A percentile compares a stretch with the other conserved stretches of the same genome.
Evolutionary conservation across 2,888 invertebrate species (phyloP).

Genomic region (Apomyelois bistriatella): DNA sequence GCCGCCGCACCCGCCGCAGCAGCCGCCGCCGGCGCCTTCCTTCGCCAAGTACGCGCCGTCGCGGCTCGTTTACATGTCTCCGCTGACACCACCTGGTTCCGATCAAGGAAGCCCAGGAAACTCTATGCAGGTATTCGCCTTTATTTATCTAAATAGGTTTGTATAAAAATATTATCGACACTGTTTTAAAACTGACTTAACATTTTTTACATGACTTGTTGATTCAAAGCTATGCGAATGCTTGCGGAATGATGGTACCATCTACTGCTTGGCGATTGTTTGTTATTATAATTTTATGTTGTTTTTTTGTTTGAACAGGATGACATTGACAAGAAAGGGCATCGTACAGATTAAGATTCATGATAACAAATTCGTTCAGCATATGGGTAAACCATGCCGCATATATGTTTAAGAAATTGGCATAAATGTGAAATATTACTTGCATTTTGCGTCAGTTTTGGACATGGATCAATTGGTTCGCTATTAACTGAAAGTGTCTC

Average conservation of each 20-base stretch:
- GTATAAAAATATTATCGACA: not conserved
- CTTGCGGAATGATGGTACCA: conserved; percentile 63
- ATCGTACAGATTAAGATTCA: conserved; percentile 26
- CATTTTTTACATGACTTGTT: not conserved
- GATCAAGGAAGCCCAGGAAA: conserved; percentile 92
- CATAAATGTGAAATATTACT: not conserved
- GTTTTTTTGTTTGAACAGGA: conserved; percentile 29
- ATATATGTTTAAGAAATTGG: conserved; percentile 26
- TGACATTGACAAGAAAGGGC: conserved; percentile 24
- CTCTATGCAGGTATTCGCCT: conserved; percentile 76
- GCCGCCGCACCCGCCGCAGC: conserved; percentile 55
- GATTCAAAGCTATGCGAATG: conserved; percentile 45
- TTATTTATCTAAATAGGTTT: not conserved
- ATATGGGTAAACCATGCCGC: conserved; percentile 30
- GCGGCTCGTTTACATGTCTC: conserved; percentile 87
- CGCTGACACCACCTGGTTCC: conserved; percentile 92
- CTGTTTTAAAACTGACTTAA: too few species aligned
- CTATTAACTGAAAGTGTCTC: not conserved
- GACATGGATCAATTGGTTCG: conserved; percentile 14
- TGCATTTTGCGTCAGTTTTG: conserved; percentile 19
- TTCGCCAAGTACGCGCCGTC: conserved; percentile 70
- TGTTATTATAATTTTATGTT: conserved; percentile 22
- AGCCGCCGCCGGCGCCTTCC: conserved; percentile 50
- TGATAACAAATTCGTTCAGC: conserved; percentile 27
- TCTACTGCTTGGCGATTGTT: conserved; percentile 57